Evolutionary conservation across 2,888 invertebrate genomes (phyloP), one percentile per base, ranked within the genome.

Genomic region (Acholoe squamosa): DNA sequence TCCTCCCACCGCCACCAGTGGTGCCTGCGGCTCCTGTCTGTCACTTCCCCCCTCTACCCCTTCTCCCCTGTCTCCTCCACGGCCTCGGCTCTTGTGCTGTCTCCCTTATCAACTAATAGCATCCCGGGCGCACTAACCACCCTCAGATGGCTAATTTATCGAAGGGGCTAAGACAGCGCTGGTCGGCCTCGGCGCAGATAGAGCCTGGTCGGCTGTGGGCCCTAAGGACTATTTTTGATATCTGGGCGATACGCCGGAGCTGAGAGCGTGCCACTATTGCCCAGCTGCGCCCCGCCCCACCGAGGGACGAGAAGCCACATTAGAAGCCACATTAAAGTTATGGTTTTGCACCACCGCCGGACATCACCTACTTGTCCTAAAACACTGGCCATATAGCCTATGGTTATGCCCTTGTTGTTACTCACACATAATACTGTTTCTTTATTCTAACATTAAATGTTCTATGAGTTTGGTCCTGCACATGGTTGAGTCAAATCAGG

Each of bases 41-140:
- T 61, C 61, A 61, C n/a, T 61, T 19, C 22, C 61, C 19, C 61
- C n/a, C n/a, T 61, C 61, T 3, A 7, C 19, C 61, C n/a, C 61
- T 14, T 61, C 61, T 14, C 10, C 61, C 19, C 5, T 14, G 7
- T 61, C 7, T 61, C 61, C 19, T 14, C 61, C 19, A 7, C 61
- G 3, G n/a, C 7, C 61, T 19, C 3, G n/a, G n/a, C 7, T 19
- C 3, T 19, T n/a, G 19, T n/a, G 22, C 61, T 61, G 61, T 61
- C 61, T 61, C 84, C 34, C 84, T 84, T 84, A 84, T 84, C 84
- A 84, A 34, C 34, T 84, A 84, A 84, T 84, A 43, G 51, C 84
- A 43, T 43, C 84, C 51, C 34, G 51, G 16, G 25, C 51, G 25
- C 33, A 0, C 51, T 51, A 84, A 84, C 84, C 51, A 43, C 25